Evolutionary conservation across 2,797 vertebrate genomes (phyloP), one percentile per base, ranked within the genome.

Genomic region (Acrossocheilus fasciatus): DNA sequence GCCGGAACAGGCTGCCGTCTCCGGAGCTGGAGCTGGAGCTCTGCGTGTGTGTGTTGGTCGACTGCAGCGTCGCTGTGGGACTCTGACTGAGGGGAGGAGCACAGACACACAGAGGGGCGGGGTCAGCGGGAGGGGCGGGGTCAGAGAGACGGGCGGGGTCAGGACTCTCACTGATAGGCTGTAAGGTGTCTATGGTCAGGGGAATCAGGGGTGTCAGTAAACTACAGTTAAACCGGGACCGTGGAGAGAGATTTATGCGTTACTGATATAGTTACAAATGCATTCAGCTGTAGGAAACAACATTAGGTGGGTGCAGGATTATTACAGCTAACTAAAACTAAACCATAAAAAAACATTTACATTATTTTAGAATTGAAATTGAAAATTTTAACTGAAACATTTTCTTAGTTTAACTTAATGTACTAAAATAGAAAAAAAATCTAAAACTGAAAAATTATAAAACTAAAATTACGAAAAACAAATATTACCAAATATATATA

Each of bases 21-120:
- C 96, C 95, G 0, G 98, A 99, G 93, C 98, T 99, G 75, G 98
- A 99, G 94, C 98, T 99, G 96, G 98, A 99, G 92, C 98, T 99
- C 95, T 99, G 98, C 0, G 98, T 99, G 94, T 98, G 98, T 0
- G 98, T 99, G 93, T 97, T 98, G 92, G 97, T 98, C 6, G 98
- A 99, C 94, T 99, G 98, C 39, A 99, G 97, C 0, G 98, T 99
- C 91, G 97, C 95, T 0, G 97, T 98, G 39, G 98, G 98, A 89
- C 98, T 99, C 95, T 98, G 98, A 86, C 97, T 99, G 92, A 2
- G 86, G 88, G 88, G 84, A 52, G 81, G 78, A 86, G 84, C 2
- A 54, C 77, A 70, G 74, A 85, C 23, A 80, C 84, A 82, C 54
- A 89, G 57, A 89, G 82, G 84, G 68, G 50, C 4, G 26, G 34